Evolutionary conservation across 2,113 vertebrate genomes (phyloP).

Genomic region (Hypanus sabinus): DNA sequence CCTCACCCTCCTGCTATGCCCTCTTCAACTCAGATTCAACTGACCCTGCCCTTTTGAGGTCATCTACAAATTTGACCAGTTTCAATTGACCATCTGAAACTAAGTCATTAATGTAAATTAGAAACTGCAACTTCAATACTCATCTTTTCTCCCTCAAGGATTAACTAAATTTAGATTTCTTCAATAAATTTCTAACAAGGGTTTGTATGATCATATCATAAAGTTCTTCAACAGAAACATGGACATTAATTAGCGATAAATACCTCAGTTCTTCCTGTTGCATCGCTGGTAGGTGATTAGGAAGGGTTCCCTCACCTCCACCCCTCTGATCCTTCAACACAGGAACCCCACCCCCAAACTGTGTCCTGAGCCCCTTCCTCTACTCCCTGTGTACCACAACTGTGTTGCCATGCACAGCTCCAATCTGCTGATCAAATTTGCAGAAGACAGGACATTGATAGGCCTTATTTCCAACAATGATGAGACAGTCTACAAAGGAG

Average conservation of each 20-base stretch:
- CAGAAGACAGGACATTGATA: too few relatives aligned
- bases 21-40: background rate
- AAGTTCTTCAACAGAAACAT: background rate
- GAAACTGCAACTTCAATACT: background rate
- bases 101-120: background rate
- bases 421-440: too few relatives aligned
- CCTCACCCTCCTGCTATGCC: background rate
- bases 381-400: too few relatives aligned
- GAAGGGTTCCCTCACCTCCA: too few relatives aligned
- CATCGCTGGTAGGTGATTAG: too few relatives aligned
- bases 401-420: too few relatives aligned
- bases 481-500: too few relatives aligned
- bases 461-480: too few relatives aligned
- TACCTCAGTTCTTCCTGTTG: background rate
- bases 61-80: background rate
- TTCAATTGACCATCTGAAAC: background rate
- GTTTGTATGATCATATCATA: background rate
- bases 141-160: background rate
- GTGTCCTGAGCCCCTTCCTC: too few relatives aligned
- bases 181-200: background rate
- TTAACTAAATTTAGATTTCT: background rate
- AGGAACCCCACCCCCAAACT: too few relatives aligned
- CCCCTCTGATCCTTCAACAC: too few relatives aligned
- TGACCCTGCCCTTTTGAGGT: background rate
- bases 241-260: background rate